Evolutionary conservation across 2,797 vertebrate species (phyloP), one percentile per base, ranked within the genome.

Genomic region (Ceyx erithaca): DNA sequence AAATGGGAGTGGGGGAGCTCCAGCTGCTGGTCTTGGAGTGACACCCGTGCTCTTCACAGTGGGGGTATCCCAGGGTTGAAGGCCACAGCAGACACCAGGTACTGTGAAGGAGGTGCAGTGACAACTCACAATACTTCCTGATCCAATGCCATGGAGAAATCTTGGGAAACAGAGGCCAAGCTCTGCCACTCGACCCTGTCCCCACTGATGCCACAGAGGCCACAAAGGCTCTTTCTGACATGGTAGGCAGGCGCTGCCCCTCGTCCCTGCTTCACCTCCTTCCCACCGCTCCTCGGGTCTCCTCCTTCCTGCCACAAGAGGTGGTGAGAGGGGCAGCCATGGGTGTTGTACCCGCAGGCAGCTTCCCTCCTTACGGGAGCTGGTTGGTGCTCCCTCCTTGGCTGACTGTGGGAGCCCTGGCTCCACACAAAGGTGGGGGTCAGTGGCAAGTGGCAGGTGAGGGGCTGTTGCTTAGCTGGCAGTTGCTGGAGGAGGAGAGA

Each of bases 161-260:
- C 25, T 15, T 4, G 12, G 7, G 4, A 6, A 26, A 23, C 0
- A 5, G 20, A 22, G 20, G 26, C 43, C 7, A 4, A 3, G 33
- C 3, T 5, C 10, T 5, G 3, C 26, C 7, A 8, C 51, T 52
- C 11, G 26, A 16, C 49, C 49, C 25, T 52, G 51, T 6, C 6
- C 30, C n/a, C n/a, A 14, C n/a, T n/a, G 8, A 9, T 5, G 20
- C n/a, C 51, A 31, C n/a, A 51, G 14, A 4, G 22, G 49, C 22
- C 2, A 3, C 26, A 7, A 4, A 15, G 7, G 4, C 12, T 37
- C n/a, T 4, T 9, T 2, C 14, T 3, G 23, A 21, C 6, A 14
- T 10, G 15, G 15, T 26, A 9, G 5, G 49, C 6, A 4, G 15
- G 23, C 21, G 14, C 18, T 46, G 19, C 20, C 2, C 5, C 21